Evolutionary conservation across 1,140 invertebrate genomes (phyloP), one percentile per base, ranked within the genome.

Genomic region (Bombus turneri): DNA sequence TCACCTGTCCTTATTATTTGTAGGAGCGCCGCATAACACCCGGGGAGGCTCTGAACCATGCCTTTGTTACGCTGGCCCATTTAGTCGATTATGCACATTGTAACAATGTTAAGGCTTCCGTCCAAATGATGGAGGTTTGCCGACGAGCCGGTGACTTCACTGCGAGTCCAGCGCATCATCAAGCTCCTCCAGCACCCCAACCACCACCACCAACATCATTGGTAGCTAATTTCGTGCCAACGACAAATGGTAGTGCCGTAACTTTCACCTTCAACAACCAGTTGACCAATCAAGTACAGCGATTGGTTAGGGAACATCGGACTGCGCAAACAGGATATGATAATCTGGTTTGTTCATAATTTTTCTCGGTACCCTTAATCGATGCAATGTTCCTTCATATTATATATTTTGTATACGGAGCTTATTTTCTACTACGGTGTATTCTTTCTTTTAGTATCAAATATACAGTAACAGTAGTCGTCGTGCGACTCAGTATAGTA

Each of bases 81-180:
- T 96, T 99, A 43, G 97, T 99, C 6, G 99, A 99, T 94, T 99
- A 99, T 94, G 98, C 98, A 1, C 98, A 99, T 94, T 99, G 98
- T 94, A 98, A 98, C 94, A 99, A 99, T 95, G 98, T 99, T 2
- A 99, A 99, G 95, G 98, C 98, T 6, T 98, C 98, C 86, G 98
- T 98, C 37, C 98, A 99, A 94, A 99, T 99, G 98, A 99, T 99
- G 98, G 98, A 99, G 96, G 98, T 98, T 89, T 97, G 97, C 90
- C 95, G 97, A 69, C 94, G 97, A 53, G 96, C 96, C n/a, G 96
- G 96, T 87, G 97, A 96, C 88, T 96, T 96, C 85, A 96, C 95
- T 87, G 95, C 95, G 86, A 95, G 95, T 87, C 93, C 95, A 37
- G 93, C 94, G 77, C 96, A 96, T 91, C 96, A 95, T 92, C 96